Base-by-base conservation (phyloP, 1,140 invertebrate genomes). In the Drosophila bocki region DNA sequence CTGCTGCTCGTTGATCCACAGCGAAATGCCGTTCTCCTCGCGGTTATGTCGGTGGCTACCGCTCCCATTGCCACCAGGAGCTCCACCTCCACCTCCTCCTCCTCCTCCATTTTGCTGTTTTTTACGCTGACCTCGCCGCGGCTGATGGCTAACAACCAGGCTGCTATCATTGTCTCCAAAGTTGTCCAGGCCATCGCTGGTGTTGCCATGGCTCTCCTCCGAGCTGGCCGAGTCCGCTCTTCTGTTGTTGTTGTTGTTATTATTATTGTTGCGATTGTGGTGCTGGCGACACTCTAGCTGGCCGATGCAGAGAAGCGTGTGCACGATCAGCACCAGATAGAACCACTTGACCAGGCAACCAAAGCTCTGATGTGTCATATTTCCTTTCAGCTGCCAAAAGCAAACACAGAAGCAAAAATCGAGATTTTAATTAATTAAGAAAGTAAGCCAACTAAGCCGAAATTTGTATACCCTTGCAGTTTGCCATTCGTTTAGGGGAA, bases 1-100 rank as follows among this genome's bases (percentile, higher is more conserved):
- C 94, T 97, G 97, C 75, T 97, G 96, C 80, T 97, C 96, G 91
- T 97, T 96, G 79, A 98, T 97, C 97, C 97, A 98, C 33, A 98
- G 93, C 32, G 96, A 97, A 42, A 98, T 94, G 92, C 97, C 96
- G 19, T 80, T 78, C 32, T 93, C 88, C 44, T 91, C 83, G n/a
- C 81, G 85, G 44, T 81, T 76, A 22, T 91, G 72, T 6, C 83
- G 78, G 64, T 78, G 76, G 15, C 64, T 45, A 39, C 76, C 63
- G 26, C 47, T 60, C 9, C 51, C 69, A 41, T 35, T 59, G 29
- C 11, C 42, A 0, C 65, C 65, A 12, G 9, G 6, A 5, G 8
- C 48, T 7, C 50, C 50, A 11, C 63, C 70, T 7, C 68, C 72
- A 9, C 65, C 69, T 29, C 41, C 65, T 9, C 57, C 53, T 3